Percentiles rank a stretch among this genome's conserved stretches.
phyloP scores from a whole-genome alignment of 2,113 vertebrate species.

The Tautogolabrus adspersus region DNA sequence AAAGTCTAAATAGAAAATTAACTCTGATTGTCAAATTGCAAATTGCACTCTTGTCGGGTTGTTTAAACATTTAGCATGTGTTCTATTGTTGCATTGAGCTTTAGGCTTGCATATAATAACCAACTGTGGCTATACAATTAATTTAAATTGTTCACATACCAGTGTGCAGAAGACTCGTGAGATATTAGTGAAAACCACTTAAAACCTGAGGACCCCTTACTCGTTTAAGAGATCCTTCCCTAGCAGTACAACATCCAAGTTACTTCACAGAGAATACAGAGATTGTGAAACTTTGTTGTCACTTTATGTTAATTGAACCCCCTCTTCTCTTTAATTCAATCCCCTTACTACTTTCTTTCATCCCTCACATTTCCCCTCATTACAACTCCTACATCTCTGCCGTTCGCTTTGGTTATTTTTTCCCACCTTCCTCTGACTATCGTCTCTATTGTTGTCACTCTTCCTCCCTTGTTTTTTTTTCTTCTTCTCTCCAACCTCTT shows the following conservation, averaged over 20 bases:
- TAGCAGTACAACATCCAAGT: conserved; percentile 7
- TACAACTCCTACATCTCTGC: background rate
- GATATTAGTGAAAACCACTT: background rate
- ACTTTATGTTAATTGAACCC: background rate
- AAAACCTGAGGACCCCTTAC: background rate
- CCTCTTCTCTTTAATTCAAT: background rate
- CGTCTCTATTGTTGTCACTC: background rate
- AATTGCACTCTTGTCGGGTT: no score
- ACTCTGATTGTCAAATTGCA: background rate
- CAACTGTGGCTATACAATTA: conserved; percentile 18
- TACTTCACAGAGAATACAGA: conserved; percentile 4
- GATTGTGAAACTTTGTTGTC: conserved; percentile 6
- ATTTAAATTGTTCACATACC: background rate
- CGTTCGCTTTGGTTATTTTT: background rate
- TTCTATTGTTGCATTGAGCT: background rate
- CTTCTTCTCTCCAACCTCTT: conserved; percentile 1
- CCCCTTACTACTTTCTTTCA: conserved; percentile 13
- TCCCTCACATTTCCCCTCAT: conserved; percentile 10
- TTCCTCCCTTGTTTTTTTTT: background rate
- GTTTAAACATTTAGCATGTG: background rate
- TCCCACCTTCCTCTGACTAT: background rate
- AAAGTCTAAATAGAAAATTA: background rate
- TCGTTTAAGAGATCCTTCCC: background rate
- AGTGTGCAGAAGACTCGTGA: conserved; percentile 1
- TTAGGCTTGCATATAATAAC: background rate